Conservation (phyloP, 2,113 vertebrate genomes). For the Cyphomyrus plagiostoma region DNA sequence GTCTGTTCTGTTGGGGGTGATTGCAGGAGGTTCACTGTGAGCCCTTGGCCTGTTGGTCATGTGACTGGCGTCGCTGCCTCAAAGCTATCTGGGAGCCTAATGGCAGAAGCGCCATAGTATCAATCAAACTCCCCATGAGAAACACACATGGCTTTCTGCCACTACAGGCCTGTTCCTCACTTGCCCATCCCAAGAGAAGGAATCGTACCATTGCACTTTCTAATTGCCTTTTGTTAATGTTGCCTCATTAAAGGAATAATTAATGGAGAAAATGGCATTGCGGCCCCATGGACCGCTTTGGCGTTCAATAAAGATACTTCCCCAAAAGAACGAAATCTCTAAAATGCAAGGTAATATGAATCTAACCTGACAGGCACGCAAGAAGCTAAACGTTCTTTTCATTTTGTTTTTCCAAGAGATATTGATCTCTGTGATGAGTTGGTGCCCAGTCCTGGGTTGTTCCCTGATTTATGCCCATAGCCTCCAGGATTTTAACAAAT, state of each 20-base stretch:
- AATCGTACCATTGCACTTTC: neutral
- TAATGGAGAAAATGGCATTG: neutral
- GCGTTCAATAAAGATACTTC: neutral
- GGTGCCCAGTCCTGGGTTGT: neutral
- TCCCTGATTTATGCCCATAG: neutral
- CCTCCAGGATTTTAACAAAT: neutral
- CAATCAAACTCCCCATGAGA: neutral
- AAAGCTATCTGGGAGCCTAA: neutral
- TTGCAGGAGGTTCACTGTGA: neutral
- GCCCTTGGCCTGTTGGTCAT: neutral
- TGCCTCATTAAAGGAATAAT: neutral
- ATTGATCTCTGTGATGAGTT: neutral
- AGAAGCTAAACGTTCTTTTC: neutral
- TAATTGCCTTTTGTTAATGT: neutral
- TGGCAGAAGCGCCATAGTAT: neutral
- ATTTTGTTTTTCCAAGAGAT: neutral
- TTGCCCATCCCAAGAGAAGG: neutral
- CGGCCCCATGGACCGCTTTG: neutral
- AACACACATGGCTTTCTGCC: neutral
- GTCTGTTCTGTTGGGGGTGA: neutral
- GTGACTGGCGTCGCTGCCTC: neutral
- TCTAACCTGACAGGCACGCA: neutral
- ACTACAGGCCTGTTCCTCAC: neutral
- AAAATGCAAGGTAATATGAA: neutral
- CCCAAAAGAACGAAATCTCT: neutral